A percentile compares a stretch with the other conserved stretches of the same genome.
phyloP scores from a whole-genome alignment of 1,140 invertebrate genomes.

The Brachionus sp. region DNA sequence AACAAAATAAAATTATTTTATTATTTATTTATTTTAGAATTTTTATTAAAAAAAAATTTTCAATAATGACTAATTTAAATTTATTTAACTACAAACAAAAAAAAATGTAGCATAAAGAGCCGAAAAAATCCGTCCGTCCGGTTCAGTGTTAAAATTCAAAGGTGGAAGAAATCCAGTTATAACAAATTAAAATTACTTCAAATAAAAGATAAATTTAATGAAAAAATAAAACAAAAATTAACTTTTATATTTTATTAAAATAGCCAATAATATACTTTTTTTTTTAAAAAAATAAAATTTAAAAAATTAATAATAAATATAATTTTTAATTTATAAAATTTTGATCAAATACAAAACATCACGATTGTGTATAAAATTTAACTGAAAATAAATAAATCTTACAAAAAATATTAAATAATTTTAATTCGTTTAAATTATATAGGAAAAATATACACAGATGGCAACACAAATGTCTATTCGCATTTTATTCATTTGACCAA shows the following conservation, averaged over 20 bases:
- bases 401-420: background rate
- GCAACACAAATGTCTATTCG: background rate
- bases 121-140: too few species aligned
- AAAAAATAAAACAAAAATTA: background rate
- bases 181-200: too few species aligned
- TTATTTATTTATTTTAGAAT: too few species aligned
- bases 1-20: too few species aligned
- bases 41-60: too few species aligned
- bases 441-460: background rate
- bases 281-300: background rate
- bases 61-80: too few species aligned
- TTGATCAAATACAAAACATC: constrained; percentile 9
- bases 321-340: background rate
- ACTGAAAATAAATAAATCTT: background rate
- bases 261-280: background rate
- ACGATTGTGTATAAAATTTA: background rate
- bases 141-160: too few species aligned
- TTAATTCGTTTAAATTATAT: background rate
- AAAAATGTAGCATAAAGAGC: too few species aligned
- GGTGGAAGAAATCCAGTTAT: too few species aligned
- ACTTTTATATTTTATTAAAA: background rate
- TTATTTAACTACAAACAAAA: too few species aligned
- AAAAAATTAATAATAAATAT: background rate
- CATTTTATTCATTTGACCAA: background rate
- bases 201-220: background rate